Evolutionary conservation across 1,140 invertebrate species (phyloP).

Genomic region (Aleiodes sp.): DNA sequence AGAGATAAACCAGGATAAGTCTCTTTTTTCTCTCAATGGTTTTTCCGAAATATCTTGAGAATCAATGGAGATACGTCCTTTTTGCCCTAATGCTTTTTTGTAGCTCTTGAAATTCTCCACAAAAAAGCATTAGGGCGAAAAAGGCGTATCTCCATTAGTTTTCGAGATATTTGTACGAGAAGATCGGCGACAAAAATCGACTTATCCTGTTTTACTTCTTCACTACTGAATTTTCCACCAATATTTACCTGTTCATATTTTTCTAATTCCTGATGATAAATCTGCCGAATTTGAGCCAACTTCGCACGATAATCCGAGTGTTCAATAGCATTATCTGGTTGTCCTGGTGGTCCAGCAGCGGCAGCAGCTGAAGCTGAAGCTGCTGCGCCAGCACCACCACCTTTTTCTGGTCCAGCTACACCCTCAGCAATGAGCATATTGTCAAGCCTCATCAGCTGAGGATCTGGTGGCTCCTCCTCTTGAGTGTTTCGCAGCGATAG

Average conservation of each 20-base stretch:
- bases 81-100: no score
- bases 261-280: constrained; percentile 98
- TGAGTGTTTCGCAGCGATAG: constrained; percentile 95
- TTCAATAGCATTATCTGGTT: constrained; percentile 95
- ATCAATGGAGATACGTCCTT: no score
- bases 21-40: no score
- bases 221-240: neutral
- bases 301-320: constrained; percentile 99
- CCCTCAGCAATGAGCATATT: constrained; percentile 99
- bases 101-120: no score
- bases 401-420: constrained; percentile 97
- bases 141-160: no score
- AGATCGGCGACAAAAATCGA: no score
- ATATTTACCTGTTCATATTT: constrained; percentile 95
- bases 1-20: no score
- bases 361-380: constrained; percentile 91
- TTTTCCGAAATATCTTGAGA: no score
- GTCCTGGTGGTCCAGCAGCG: constrained; percentile 74
- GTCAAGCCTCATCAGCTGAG: constrained; percentile 97
- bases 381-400: constrained; percentile 90
- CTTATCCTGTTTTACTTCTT: no score
- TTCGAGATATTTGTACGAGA: no score
- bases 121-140: no score
- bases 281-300: constrained; percentile 97
- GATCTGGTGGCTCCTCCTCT: constrained; percentile 98